A percentile compares a stretch with the other conserved stretches of the same genome.
Conservation (phyloP, 1,140 invertebrate species). For the Mercenaria mercenaria region DNA sequence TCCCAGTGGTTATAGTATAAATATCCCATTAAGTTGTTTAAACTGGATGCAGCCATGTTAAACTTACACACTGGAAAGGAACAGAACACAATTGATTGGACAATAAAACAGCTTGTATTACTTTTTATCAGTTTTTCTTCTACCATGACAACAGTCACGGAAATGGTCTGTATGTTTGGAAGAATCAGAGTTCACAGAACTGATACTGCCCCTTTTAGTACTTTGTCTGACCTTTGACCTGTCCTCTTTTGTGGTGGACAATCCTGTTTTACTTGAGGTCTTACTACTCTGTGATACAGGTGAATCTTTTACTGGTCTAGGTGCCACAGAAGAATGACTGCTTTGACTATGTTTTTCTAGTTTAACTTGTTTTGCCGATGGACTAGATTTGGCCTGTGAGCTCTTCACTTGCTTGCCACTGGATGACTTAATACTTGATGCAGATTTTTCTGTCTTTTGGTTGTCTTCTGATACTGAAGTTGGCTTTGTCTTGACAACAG, state of each 20-base stretch:
- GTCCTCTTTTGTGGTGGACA: background rate
- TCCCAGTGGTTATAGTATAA: too few species aligned
- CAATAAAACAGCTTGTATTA: background rate
- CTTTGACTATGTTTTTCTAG: background rate
- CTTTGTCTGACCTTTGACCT: background rate
- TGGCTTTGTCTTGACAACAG: background rate
- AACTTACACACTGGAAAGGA: too few species aligned
- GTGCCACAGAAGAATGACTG: background rate
- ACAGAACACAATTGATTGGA: background rate
- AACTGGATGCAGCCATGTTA: too few species aligned
- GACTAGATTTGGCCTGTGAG: background rate
- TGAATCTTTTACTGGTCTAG: background rate
- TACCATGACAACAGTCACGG: constrained; percentile 57
- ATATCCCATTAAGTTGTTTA: too few species aligned
- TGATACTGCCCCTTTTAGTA: constrained; percentile 44
- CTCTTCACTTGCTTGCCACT: background rate
- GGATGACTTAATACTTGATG: background rate
- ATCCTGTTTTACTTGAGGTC: background rate
- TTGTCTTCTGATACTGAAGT: background rate
- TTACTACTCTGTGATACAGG: background rate
- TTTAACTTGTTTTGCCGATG: background rate
- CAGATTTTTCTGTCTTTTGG: background rate
- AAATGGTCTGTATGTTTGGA: constrained; percentile 40
- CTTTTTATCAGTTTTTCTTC: constrained; percentile 33
- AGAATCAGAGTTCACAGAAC: constrained; percentile 51